A percentile compares a stretch with the other conserved stretches of the same genome.
phyloP scores from a whole-genome alignment of 2,888 invertebrate species.

The Lathronympha strigana region DNA sequence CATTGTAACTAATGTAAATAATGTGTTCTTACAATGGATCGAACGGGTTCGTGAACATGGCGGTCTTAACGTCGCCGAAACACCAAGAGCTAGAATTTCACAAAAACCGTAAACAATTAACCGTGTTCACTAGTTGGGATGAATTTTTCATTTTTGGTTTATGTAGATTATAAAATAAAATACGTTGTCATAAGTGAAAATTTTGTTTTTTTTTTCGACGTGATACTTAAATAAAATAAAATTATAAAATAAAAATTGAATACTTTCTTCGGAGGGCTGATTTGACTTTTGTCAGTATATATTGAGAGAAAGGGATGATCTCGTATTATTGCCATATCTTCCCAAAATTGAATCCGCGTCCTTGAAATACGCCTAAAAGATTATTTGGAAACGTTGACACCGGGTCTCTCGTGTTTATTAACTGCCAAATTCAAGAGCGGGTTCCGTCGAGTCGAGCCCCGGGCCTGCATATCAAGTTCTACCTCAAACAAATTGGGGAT shows the following conservation, averaged over 20 bases:
- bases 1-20: too few relatives aligned
- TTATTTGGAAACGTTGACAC: conserved; percentile 23
- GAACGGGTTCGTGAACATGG: too few relatives aligned
- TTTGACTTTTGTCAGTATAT: neutral
- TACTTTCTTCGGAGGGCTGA: neutral
- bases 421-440: conserved; percentile 17
- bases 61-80: too few relatives aligned
- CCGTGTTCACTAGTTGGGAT: too few relatives aligned
- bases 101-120: too few relatives aligned
- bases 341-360: neutral
- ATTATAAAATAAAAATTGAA: too few relatives aligned
- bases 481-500: conserved; percentile 20
- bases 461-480: conserved; percentile 23
- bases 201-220: too few relatives aligned
- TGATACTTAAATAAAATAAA: neutral
- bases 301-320: neutral
- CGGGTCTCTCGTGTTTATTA: conserved; percentile 21
- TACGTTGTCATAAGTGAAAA: too few relatives aligned
- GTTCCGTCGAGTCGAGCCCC: neutral
- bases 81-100: too few relatives aligned
- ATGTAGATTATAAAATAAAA: too few relatives aligned
- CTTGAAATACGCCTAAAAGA: conserved; percentile 17
- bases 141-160: too few relatives aligned
- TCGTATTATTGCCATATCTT: neutral
- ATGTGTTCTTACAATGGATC: too few relatives aligned